Conservation (phyloP, 2,888 invertebrate species). For the Apeira syringaria region DNA sequence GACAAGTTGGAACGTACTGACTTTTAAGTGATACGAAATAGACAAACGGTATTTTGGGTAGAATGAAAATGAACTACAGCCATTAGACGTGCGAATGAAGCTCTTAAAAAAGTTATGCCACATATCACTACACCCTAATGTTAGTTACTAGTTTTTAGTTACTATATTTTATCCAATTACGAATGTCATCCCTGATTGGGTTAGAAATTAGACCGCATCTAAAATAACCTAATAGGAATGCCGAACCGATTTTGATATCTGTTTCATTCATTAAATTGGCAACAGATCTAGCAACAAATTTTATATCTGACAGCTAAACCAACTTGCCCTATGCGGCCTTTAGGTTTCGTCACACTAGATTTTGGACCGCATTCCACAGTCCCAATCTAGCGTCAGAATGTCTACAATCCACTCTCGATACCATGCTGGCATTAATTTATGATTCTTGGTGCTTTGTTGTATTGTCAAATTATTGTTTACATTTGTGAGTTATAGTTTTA, state of each 20-base stretch:
- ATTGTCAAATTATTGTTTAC: constrained; percentile 28
- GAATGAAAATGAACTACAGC: too few relatives aligned
- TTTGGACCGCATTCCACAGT: constrained; percentile 18
- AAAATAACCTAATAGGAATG: constrained; percentile 6
- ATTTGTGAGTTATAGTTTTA: constrained; percentile 17
- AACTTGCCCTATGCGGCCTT: constrained; percentile 27
- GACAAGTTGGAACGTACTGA: too few relatives aligned
- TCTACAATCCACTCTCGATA: constrained; percentile 24
- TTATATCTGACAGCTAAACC: constrained; percentile 30
- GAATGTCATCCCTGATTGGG: too few relatives aligned
- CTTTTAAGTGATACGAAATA: too few relatives aligned
- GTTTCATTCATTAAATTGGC: constrained; percentile 21
- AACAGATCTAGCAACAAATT: constrained; percentile 19
- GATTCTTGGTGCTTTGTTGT: constrained; percentile 19
- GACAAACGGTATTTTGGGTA: too few relatives aligned
- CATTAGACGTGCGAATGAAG: too few relatives aligned
- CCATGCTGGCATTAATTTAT: constrained; percentile 24
- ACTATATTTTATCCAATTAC: too few relatives aligned
- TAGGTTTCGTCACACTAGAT: constrained; percentile 29
- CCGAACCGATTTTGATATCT: constrained; percentile 1
- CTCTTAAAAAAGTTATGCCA: too few relatives aligned
- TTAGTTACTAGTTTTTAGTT: too few relatives aligned
- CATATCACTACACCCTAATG: too few relatives aligned
- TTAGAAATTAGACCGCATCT: too few relatives aligned
- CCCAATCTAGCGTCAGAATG: constrained; percentile 26